Percentiles rank a stretch among this genome's conserved stretches.
Evolutionary conservation across 2,113 vertebrate genomes (phyloP).

Genomic region (Vombatus ursinus): DNA sequence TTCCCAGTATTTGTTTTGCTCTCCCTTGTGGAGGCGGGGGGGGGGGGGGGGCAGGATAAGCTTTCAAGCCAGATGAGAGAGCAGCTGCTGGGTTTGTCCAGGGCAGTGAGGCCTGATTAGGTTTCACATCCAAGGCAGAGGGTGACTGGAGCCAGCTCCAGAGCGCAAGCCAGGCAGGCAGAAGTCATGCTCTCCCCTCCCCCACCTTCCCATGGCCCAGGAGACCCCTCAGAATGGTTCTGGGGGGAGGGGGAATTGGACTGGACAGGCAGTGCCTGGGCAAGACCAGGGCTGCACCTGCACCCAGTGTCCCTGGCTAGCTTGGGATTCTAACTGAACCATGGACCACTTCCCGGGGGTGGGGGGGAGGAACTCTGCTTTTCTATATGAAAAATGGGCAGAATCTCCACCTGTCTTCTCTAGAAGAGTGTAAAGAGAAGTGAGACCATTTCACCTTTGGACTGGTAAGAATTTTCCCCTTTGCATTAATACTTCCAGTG

Average conservation of each 20-base stretch:
- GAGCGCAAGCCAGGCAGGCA: not conserved
- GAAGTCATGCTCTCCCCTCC: not conserved
- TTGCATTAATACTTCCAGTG: not conserved
- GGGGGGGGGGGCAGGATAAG: slow-evolving; percentile 69
- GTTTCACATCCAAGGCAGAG: slow-evolving; percentile 76
- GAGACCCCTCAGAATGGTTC: not conserved
- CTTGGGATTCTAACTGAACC: not conserved
- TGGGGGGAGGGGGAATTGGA: not conserved
- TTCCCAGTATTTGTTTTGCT: not conserved
- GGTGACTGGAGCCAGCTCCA: not conserved
- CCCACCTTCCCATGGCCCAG: not conserved
- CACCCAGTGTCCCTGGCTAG: not conserved
- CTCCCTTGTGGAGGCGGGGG: slow-evolving; percentile 56
- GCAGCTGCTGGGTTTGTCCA: slow-evolving; percentile 77
- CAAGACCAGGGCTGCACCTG: not conserved
- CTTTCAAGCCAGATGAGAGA: slow-evolving; percentile 78
- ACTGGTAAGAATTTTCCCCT: not conserved
- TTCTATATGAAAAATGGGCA: not conserved
- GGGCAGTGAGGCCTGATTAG: slow-evolving; percentile 76
- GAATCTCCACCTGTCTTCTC: not conserved
- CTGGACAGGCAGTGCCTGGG: not conserved
- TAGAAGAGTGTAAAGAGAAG: not conserved
- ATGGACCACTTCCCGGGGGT: not conserved
- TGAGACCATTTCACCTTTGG: not conserved
- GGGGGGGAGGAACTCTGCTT: no score